Evolutionary conservation across 2,797 vertebrate species (phyloP).

Genomic region (Trichosurus vulpecula): DNA sequence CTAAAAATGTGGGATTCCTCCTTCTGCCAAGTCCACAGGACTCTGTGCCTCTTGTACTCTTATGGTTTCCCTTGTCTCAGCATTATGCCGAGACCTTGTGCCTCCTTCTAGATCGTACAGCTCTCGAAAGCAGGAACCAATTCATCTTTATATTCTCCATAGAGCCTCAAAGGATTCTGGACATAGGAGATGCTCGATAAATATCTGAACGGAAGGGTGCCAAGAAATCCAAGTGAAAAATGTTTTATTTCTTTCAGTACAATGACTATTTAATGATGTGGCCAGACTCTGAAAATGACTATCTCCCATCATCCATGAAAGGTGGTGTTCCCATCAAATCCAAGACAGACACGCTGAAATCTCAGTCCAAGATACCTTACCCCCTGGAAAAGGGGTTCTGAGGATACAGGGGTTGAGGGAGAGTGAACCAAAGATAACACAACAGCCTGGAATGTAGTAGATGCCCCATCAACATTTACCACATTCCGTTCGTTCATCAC

Average conservation of each 20-base stretch:
- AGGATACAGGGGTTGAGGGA: not conserved
- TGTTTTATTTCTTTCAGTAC: constrained; percentile 3
- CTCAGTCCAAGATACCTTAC: not conserved
- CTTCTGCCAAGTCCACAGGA: not conserved
- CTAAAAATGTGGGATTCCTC: not conserved
- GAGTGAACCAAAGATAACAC: not conserved
- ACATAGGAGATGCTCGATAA: no score
- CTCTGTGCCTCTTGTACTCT: not conserved
- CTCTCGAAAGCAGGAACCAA: not conserved
- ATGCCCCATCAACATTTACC: not conserved
- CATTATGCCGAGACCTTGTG: not conserved
- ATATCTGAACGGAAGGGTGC: not conserved
- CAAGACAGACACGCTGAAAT: not conserved
- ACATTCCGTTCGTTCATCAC: no score
- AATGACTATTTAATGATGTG: not conserved
- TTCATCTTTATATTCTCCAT: not conserved
- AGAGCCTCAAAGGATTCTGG: no score
- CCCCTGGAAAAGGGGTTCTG: not conserved
- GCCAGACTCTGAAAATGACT: constrained; percentile 2
- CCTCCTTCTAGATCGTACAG: not conserved
- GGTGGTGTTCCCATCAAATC: not conserved
- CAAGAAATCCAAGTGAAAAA: not conserved
- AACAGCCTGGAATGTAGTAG: not conserved
- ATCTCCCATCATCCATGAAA: constrained; percentile 20
- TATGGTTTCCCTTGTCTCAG: not conserved